Evolutionary conservation across 2,797 vertebrate genomes (phyloP).

Genomic region (Carcharodon carcharias): DNA sequence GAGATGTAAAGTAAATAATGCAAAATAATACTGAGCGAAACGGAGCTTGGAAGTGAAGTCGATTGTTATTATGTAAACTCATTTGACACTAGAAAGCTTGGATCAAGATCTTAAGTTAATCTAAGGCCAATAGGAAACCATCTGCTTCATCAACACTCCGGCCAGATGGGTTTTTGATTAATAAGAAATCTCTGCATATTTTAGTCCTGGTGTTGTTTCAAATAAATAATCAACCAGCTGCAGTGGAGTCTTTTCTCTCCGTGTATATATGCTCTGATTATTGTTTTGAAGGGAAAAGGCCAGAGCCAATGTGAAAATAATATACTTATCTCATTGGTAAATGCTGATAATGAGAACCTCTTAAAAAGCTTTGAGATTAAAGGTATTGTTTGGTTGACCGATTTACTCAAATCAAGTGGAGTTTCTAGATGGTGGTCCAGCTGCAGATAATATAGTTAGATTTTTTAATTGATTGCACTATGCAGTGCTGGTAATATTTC

Average conservation of each 20-base stretch:
- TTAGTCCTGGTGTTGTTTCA: not conserved
- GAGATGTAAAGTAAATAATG: not conserved
- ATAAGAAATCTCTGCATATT: conserved; percentile 10
- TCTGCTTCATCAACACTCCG: not conserved
- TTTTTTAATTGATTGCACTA: not conserved
- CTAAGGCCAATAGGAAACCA: not conserved
- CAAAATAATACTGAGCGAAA: not conserved
- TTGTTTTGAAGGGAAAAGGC: not conserved
- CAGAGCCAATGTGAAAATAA: not conserved
- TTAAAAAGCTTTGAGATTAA: not conserved
- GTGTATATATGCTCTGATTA: not conserved
- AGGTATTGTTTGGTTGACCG: not conserved
- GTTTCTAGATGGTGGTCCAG: not conserved
- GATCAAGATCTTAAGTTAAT: not conserved
- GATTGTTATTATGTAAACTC: not conserved
- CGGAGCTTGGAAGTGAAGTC: not conserved
- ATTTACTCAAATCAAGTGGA: not conserved
- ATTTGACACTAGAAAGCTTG: not conserved
- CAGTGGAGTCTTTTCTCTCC: not conserved
- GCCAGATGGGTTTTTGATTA: conserved; percentile 25
- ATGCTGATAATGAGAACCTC: not conserved
- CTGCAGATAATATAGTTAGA: not conserved
- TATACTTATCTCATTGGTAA: not conserved
- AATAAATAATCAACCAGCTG: not conserved
- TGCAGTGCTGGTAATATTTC: not conserved